Conservation (phyloP, 2,797 vertebrate species). For the Artibeus jamaicensis region DNA sequence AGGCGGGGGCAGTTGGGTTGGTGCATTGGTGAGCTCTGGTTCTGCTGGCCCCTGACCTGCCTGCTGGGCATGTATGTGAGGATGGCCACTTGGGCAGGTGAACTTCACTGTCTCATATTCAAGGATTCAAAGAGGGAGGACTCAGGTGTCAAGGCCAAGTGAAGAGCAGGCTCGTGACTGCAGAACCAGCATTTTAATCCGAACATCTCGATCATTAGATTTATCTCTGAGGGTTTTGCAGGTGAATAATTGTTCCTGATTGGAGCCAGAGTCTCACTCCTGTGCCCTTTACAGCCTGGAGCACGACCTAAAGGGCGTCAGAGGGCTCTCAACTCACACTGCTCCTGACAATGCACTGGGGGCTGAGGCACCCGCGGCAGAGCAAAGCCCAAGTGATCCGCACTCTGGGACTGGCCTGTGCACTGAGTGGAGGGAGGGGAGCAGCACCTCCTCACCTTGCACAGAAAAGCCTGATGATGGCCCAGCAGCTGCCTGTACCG, state of each 20-base stretch:
- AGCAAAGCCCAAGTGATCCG: not conserved
- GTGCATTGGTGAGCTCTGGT: not conserved
- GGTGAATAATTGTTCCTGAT: not conserved
- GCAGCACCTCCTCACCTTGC: not conserved
- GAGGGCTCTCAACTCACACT: not conserved
- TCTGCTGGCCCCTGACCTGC: not conserved
- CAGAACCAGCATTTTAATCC: not conserved
- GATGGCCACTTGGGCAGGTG: not conserved
- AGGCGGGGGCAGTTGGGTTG: not conserved
- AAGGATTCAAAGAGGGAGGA: not conserved
- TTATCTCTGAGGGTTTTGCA: not conserved
- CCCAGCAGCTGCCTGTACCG: not conserved
- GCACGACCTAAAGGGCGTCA: not conserved
- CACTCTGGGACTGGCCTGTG: not conserved
- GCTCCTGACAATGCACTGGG: not conserved
- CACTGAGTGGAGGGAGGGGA: not conserved
- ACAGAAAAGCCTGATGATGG: not conserved
- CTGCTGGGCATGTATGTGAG: not conserved
- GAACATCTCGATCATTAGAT: not conserved
- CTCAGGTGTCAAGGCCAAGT: not conserved
- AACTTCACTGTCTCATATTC: not conserved
- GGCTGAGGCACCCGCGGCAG: not conserved
- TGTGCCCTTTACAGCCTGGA: not conserved
- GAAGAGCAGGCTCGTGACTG: not conserved
- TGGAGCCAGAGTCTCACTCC: not conserved